These are phyloP conservation scores for Drosophila subobscura DNA, from an alignment of 1,140 invertebrate genomes.

Conservation along the genomic window DNA sequence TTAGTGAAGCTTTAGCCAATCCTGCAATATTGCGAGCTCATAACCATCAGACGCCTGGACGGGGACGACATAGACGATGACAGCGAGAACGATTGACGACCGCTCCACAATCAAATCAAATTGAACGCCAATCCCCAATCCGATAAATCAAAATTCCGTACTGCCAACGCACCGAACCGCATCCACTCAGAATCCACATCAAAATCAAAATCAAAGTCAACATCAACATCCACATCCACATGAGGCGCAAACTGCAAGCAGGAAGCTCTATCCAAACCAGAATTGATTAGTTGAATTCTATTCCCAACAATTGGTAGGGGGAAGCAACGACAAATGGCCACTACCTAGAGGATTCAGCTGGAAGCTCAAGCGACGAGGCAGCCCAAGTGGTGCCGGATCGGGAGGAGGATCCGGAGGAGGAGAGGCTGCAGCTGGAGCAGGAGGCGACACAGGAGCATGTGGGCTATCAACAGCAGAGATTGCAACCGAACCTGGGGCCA, in stretches of 20 bases:
- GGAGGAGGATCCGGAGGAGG: slow-evolving; percentile 31
- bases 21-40: slow-evolving; percentile 81
- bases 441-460: background rate
- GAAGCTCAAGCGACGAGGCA: slow-evolving; percentile 83
- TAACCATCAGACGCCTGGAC: slow-evolving; percentile 74
- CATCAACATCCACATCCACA: slow-evolving; percentile 30
- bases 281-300: slow-evolving; percentile 84
- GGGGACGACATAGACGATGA: slow-evolving; percentile 40
- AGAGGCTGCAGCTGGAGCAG: slow-evolving; percentile 16
- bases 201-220: slow-evolving; percentile 22
- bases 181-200: slow-evolving; percentile 10
- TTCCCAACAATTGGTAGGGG: slow-evolving; percentile 84
- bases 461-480: slow-evolving; percentile 45
- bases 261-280: slow-evolving; percentile 82
- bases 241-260: slow-evolving; percentile 56
- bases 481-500: slow-evolving; percentile 54
- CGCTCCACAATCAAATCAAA: slow-evolving; percentile 14
- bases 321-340: slow-evolving; percentile 84
- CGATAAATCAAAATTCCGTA: slow-evolving; percentile 39
- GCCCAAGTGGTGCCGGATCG: slow-evolving; percentile 36
- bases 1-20: slow-evolving; percentile 83
- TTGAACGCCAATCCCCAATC: slow-evolving; percentile 17
- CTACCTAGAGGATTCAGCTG: slow-evolving; percentile 84
- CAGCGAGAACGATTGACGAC: slow-evolving; percentile 55
- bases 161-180: slow-evolving; percentile 9